Evolutionary conservation across 2,113 vertebrate genomes (phyloP).

Genomic region (Furnarius figulus): DNA sequence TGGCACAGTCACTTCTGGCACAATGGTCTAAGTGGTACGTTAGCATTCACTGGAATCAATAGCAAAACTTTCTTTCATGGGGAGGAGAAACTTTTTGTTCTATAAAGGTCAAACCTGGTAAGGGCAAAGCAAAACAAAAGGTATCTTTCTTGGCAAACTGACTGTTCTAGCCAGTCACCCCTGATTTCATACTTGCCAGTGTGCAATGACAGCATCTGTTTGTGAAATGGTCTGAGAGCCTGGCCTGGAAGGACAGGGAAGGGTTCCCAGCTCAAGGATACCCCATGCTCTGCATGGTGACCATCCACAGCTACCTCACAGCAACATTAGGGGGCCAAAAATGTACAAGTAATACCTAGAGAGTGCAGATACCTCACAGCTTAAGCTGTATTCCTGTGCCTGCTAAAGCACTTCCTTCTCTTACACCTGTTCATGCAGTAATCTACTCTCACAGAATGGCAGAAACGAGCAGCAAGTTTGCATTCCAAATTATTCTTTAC

Average conservation of each 20-base stretch:
- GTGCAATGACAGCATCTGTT: not conserved
- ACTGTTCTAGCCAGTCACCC: not conserved
- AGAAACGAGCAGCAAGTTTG: not conserved
- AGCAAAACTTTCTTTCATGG: not conserved
- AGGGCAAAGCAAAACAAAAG: not conserved
- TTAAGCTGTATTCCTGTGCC: not conserved
- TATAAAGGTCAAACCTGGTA: not conserved
- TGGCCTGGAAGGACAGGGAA: not conserved
- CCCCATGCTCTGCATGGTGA: not conserved
- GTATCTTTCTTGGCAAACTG: not conserved
- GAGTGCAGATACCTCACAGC: not conserved
- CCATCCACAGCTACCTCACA: not conserved
- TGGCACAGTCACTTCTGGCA: not conserved
- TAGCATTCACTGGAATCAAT: not conserved
- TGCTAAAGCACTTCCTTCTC: not conserved
- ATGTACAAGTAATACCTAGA: not conserved
- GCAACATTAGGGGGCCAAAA: not conserved
- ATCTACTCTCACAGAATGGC: not conserved
- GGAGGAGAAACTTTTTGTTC: slow-evolving; percentile 30
- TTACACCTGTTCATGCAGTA: not conserved
- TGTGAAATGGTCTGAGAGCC: not conserved
- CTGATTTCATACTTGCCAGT: not conserved
- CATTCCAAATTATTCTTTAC: not conserved
- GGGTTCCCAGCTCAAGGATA: rapidly evolving
- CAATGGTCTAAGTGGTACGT: not conserved